A percentile compares a stretch with the other conserved stretches of the same genome.
These are phyloP conservation scores for Dipodomys spectabilis DNA, from an alignment of 2,113 vertebrate genomes.

Conservation along the genomic window DNA sequence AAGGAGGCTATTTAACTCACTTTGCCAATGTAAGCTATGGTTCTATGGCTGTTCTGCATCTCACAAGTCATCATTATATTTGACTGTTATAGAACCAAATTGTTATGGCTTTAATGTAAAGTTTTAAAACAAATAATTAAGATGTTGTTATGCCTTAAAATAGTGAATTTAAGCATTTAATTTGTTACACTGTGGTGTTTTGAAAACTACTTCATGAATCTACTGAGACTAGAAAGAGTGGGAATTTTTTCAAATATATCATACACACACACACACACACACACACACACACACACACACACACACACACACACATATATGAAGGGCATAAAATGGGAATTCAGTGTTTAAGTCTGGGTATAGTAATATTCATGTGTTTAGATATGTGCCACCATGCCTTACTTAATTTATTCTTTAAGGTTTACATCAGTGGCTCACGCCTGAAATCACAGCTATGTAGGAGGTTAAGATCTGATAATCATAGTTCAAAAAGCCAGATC, in stretches of 20 bases:
- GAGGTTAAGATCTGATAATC: too few species aligned
- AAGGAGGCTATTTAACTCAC: constrained; percentile 40
- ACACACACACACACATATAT: neutral
- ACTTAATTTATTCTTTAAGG: too few species aligned
- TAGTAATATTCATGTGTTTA: neutral
- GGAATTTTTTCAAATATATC: constrained; percentile 39
- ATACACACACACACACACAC: neutral
- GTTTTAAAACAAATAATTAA: neutral
- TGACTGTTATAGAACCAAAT: neutral
- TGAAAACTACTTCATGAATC: constrained; percentile 22
- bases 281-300: neutral
- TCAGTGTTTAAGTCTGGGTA: constrained; percentile 28
- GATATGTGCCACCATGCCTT: too few species aligned
- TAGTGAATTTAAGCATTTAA: constrained; percentile 36
- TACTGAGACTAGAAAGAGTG: constrained; percentile 46
- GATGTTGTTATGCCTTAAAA: constrained; percentile 43
- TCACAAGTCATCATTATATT: constrained; percentile 34
- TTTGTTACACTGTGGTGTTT: constrained; percentile 44
- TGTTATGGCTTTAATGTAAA: constrained; percentile 6
- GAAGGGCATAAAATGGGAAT: constrained; percentile 32
- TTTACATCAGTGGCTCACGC: too few species aligned
- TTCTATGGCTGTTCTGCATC: neutral
- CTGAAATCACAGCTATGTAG: too few species aligned
- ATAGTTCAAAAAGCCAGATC: too few species aligned
- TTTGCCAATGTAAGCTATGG: constrained; percentile 29